phyloP scores from a whole-genome alignment of 30 jellyfish, hydroid and myxozoan species.

The Aurelia sp. region DNA sequence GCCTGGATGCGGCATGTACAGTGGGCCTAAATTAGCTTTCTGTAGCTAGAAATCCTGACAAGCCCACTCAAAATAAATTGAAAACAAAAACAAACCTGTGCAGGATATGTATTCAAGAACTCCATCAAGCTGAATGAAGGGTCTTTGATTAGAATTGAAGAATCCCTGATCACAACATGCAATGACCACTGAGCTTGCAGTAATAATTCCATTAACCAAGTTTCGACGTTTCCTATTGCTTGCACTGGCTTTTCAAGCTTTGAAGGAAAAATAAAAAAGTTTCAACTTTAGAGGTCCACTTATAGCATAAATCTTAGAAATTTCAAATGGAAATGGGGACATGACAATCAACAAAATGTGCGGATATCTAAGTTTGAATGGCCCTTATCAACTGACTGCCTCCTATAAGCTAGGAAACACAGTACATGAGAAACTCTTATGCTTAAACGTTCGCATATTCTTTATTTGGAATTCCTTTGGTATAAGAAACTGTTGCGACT shows the following conservation, averaged over 20 bases:
- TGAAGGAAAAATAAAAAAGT: neutral
- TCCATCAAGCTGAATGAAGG: slow-evolving; percentile 85
- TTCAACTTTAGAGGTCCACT: neutral
- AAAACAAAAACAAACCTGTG: slow-evolving; percentile 81
- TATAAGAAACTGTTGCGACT: too few species aligned
- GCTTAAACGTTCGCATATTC: too few species aligned
- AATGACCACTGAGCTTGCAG: slow-evolving; percentile 86
- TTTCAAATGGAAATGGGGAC: neutral
- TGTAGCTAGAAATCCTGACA: too few species aligned
- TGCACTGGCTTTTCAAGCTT: slow-evolving; percentile 91
- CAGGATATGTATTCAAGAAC: slow-evolving; percentile 82
- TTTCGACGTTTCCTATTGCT: slow-evolving; percentile 93
- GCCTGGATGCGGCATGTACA: too few species aligned
- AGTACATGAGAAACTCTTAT: too few species aligned
- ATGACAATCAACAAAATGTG: too few species aligned
- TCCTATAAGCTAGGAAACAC: too few species aligned
- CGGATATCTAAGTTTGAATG: too few species aligned
- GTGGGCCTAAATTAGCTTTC: too few species aligned
- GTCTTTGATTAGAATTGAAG: slow-evolving; percentile 82
- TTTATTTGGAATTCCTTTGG: too few species aligned
- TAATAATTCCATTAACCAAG: slow-evolving; percentile 84
- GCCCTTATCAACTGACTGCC: too few species aligned
- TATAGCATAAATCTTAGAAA: neutral
- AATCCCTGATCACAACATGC: slow-evolving; percentile 90
- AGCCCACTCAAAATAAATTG: too few species aligned